Percentiles rank a stretch among this genome's conserved stretches.
Evolutionary conservation across 2,888 invertebrate genomes (phyloP).

Genomic region (Metallyticus violacea): DNA sequence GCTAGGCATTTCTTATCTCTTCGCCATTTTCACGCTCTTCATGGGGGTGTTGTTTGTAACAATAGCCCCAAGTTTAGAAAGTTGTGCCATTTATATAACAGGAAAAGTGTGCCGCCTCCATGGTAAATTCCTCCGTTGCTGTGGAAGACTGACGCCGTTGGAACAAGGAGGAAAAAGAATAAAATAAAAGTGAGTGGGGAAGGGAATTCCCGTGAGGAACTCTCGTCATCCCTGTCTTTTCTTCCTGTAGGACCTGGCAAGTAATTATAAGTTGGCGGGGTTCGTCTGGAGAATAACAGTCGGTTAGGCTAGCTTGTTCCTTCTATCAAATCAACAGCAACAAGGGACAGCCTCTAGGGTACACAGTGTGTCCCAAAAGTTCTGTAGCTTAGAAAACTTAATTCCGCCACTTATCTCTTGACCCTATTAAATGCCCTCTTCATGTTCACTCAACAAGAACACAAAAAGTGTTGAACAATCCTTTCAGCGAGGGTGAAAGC

Average conservation of each 20-base stretch:
- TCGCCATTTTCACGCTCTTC: not conserved
- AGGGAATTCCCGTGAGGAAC: not conserved
- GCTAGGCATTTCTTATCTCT: not conserved
- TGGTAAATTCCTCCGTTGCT: not conserved
- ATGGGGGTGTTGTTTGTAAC: not conserved
- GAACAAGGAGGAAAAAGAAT: not conserved
- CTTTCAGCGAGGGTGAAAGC: not conserved
- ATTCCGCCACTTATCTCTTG: not conserved
- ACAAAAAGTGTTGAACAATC: not conserved
- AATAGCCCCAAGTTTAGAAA: not conserved
- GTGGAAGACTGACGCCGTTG: not conserved
- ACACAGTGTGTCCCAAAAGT: not conserved
- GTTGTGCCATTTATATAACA: not conserved
- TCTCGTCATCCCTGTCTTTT: constrained; percentile 10
- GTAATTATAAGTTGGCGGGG: constrained; percentile 9
- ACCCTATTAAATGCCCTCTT: not conserved
- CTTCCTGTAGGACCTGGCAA: constrained; percentile 3
- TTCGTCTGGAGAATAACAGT: not conserved
- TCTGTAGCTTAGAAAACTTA: not conserved
- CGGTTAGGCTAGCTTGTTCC: not conserved
- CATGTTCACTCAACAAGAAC: not conserved
- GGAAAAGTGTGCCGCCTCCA: not conserved
- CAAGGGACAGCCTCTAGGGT: not conserved
- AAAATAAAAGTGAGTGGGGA: not conserved
- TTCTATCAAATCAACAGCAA: not conserved